Evolutionary conservation across 1,140 invertebrate species (phyloP), one percentile per base, ranked within the genome.

Genomic region (Sweltsa coloradensis): DNA sequence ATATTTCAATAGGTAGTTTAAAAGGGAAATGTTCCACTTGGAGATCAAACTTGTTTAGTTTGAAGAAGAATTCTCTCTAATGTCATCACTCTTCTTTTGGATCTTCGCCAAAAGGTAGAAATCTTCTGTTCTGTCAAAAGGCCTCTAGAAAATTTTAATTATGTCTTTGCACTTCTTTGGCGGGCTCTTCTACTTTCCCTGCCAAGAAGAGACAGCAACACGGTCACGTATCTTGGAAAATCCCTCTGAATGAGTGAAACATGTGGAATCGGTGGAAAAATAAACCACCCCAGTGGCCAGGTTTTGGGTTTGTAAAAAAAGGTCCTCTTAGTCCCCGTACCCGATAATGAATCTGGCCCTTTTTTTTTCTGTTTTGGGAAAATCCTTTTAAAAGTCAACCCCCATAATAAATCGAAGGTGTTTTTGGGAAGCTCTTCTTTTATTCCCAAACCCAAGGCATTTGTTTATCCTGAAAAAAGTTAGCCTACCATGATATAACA

Each of bases 91-190:
- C n/a, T n/a, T n/a, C n/a, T 62, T 90, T 94, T 34, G 76, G 91
- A 75, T 97, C 91, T 45, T 89, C 83, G 23, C 91, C 92, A 71
- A 97, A 97, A 37, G n/a, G 85, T 84, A 26, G 72, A 67, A 62
- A 91, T 93, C 60, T 94, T 89, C 46, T 80, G 70, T 50, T 89
- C 81, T 19, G 79, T 81, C 3, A 97, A 70, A 41, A 91, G 70
- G 43, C 72, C 73, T 58, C 85, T 83, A 1, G 93, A 91, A n/a
- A 31, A 79, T 85, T 69, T 85, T 88, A 41, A 98, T 93, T 40
- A 99, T 91, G 67, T 99, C 96, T 67, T 89, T 90, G 69, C 92
- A 96, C 70, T 99, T 99, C 65, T 99, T 99, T 22, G 96, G 96
- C n/a, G 5, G 96, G 99, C 72, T 99, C 96, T 72, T 99, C 96